Evolutionary conservation across 2,113 vertebrate genomes (phyloP), one percentile per base, ranked within the genome.

Genomic region (Pseudopipra pipra): DNA sequence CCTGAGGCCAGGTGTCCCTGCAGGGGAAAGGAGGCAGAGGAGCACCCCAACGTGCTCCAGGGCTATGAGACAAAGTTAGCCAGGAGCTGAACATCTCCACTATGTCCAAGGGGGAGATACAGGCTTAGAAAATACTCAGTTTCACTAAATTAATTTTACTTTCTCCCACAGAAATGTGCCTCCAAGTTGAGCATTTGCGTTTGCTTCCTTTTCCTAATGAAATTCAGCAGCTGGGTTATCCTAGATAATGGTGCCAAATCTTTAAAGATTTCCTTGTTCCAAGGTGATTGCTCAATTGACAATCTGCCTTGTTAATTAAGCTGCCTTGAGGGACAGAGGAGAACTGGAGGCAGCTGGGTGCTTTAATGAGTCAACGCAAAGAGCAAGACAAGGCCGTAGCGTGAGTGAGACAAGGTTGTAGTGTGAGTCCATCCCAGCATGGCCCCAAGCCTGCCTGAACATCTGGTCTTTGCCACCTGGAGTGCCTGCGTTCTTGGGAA

Each of bases 401-500:
- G 0, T 58, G 33, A 35, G 33, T 33, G 78, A 71, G 63, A 39
- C n/a, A 35, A 77, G 46, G 37, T 65, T 81, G 84, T 12, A 43
- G 74, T 0, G 0, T 33, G 12, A 68, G 16, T 56, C 70, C 47
- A 28, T 6, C 35, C 39, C 70, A 67, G 62, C 39, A 54, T 0
- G 0, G 66, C 44, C 24, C 62, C 1, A 8, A 46, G n/a, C 33
- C 58, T 2, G 0, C 33, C 44, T 54, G 18, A 31, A 25, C 19
- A 62, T 49, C 62, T 30, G 49, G 3, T 46, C 51, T 49, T 43
- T 81, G 65, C 31, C 37, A 7, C 55, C 22, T 1, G 0, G 19
- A 65, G 27, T 3, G 3, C 27, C 35, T 31, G 35, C 0, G 0
- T 10, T 70, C 73, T 39, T 0, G 0, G 47, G 47, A 93, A n/a